Evolutionary conservation across 2,888 invertebrate genomes (phyloP).

Genomic region (Heliothis peltigera): DNA sequence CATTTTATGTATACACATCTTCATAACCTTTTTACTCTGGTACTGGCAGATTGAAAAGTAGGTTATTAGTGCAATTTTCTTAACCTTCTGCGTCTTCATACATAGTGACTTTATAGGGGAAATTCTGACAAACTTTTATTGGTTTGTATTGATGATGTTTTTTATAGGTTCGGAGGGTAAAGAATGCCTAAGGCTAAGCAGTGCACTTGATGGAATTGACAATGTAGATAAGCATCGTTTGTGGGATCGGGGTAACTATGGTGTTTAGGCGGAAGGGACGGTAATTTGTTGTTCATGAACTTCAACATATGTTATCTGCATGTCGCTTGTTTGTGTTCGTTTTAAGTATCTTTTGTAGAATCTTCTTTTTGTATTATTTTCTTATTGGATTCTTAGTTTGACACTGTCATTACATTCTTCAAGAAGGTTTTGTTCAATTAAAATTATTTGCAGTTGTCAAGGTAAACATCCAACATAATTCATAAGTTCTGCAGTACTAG

Average conservation of each 20-base stretch:
- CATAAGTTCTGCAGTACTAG: background rate
- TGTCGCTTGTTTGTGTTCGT: background rate
- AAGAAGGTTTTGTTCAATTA: too few relatives aligned
- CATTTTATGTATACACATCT: too few relatives aligned
- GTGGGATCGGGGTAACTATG: constrained; percentile 7
- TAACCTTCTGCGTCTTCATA: constrained; percentile 2
- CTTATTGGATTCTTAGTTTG: background rate
- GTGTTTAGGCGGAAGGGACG: constrained; percentile 13
- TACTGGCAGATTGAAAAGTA: too few relatives aligned
- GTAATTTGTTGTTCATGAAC: constrained; percentile 26
- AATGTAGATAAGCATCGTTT: constrained; percentile 49
- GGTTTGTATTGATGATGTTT: constrained; percentile 54
- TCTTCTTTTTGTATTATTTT: background rate
- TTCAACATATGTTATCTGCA: constrained; percentile 2
- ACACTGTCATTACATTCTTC: too few relatives aligned
- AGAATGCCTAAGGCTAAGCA: constrained; percentile 43
- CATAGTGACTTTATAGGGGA: constrained; percentile 14
- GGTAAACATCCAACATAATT: background rate
- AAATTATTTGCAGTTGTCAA: background rate
- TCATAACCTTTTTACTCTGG: too few relatives aligned
- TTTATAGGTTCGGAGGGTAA: constrained; percentile 47
- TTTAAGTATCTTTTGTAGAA: background rate
- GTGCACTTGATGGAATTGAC: constrained; percentile 49
- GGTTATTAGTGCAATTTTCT: background rate
- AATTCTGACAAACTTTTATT: constrained; percentile 55